Conservation (phyloP, 1,140 invertebrate species). For the Apocrypta bakeri region DNA sequence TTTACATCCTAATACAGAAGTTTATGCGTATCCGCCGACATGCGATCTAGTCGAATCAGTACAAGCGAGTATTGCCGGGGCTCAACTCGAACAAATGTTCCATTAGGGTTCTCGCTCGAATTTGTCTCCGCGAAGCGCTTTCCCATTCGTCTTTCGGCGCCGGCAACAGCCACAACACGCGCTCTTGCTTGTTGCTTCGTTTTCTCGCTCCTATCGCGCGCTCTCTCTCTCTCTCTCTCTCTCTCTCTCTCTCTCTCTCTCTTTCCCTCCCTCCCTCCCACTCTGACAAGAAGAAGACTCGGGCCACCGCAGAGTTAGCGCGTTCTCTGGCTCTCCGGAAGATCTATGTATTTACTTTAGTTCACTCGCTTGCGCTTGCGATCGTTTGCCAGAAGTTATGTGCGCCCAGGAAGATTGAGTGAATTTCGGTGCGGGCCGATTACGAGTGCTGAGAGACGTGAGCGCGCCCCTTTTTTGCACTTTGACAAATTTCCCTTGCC, state of each 20-base stretch:
- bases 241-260: not conserved
- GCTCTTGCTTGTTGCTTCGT: slow-evolving; percentile 5
- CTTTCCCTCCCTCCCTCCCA: no score
- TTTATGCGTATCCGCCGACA: no score
- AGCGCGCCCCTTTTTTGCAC: not conserved
- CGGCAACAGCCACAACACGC: not conserved
- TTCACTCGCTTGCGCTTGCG: not conserved
- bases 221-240: not conserved
- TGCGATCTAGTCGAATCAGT: no score
- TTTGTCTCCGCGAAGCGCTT: slow-evolving; percentile 54
- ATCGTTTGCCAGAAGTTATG: slow-evolving; percentile 40
- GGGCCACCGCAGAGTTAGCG: no score
- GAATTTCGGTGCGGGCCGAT: slow-evolving; percentile 31
- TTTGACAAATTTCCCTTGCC: not conserved
- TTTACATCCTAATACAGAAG: no score
- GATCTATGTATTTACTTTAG: slow-evolving; percentile 31
- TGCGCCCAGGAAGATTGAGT: slow-evolving; percentile 35
- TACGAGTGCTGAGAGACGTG: slow-evolving; percentile 13
- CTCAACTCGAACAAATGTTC: slow-evolving; percentile 23
- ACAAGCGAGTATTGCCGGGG: no score
- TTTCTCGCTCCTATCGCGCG: not conserved
- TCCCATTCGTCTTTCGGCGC: slow-evolving; percentile 34
- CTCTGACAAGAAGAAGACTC: not conserved
- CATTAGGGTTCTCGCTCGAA: slow-evolving; percentile 35
- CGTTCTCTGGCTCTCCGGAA: not conserved